Evolutionary conservation across 1,140 invertebrate genomes (phyloP).

Genomic region (Zophobas atratus): DNA sequence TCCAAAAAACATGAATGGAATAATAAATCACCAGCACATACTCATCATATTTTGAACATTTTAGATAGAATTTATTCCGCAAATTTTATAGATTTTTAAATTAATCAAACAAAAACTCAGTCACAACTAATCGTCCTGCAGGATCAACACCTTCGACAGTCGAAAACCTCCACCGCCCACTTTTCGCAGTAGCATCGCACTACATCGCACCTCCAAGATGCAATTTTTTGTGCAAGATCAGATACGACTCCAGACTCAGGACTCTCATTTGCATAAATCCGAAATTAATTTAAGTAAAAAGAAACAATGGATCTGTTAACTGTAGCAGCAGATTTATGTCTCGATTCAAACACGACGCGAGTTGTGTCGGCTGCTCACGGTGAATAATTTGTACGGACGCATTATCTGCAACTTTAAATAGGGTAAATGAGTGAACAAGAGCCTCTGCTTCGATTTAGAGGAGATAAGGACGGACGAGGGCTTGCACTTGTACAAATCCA

Average conservation of each 20-base stretch:
- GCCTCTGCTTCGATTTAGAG: slow-evolving; percentile 1
- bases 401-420: slow-evolving; percentile 27
- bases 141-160: too few relatives aligned
- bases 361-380: slow-evolving; percentile 11
- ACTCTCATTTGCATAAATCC: slow-evolving; percentile 22
- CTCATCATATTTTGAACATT: too few relatives aligned
- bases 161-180: too few relatives aligned
- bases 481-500: background rate
- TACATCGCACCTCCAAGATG: too few relatives aligned
- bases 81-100: too few relatives aligned
- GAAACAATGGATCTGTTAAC: slow-evolving; percentile 12
- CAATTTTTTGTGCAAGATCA: background rate
- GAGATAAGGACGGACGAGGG: background rate
- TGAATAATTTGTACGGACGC: slow-evolving; percentile 41
- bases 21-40: too few relatives aligned
- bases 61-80: too few relatives aligned
- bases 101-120: too few relatives aligned
- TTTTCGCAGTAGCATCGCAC: too few relatives aligned
- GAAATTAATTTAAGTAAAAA: slow-evolving; percentile 27
- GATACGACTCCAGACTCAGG: background rate
- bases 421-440: slow-evolving; percentile 29
- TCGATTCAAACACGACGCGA: slow-evolving; percentile 23
- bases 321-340: slow-evolving; percentile 38
- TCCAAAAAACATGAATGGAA: too few relatives aligned
- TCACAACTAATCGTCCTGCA: too few relatives aligned